A percentile compares a stretch with the other conserved stretches of the same genome.
Evolutionary conservation across 92 coral and sea anemone genomes (phyloP).

Genomic region (Scolanthus callimorphus): DNA sequence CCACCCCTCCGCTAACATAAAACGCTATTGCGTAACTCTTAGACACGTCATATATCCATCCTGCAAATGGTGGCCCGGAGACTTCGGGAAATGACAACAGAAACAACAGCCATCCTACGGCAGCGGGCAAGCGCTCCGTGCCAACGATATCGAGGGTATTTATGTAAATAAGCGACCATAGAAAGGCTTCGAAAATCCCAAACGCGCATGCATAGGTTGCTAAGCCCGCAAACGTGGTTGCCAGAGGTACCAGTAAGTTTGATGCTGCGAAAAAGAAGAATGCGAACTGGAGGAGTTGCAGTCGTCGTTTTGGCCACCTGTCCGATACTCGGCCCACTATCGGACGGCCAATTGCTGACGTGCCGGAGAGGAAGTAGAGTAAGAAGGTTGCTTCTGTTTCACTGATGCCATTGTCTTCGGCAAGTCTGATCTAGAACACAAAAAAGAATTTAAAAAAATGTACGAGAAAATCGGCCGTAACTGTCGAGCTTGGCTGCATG

Average conservation of each 20-base stretch:
- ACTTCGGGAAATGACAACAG: slow-evolving; percentile 8
- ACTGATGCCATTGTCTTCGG: slow-evolving; percentile 26
- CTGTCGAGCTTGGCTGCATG: too few species aligned
- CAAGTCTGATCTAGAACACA: slow-evolving; percentile 23
- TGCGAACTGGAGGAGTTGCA: slow-evolving; percentile 1
- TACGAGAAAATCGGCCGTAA: too few species aligned
- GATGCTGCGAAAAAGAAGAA: slow-evolving; percentile 9
- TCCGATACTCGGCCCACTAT: slow-evolving; percentile 34
- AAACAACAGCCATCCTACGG: slow-evolving; percentile 18
- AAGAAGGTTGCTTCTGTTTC: slow-evolving; percentile 15
- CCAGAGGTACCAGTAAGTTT: slow-evolving; percentile 15
- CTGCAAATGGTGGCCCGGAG: slow-evolving; percentile 41
- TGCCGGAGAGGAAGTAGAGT: slow-evolving; percentile 18
- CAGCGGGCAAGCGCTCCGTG: not conserved
- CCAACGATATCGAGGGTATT: slow-evolving; percentile 26
- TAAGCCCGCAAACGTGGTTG: slow-evolving; percentile 18
- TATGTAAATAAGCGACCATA: slow-evolving; percentile 11
- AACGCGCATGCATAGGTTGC: slow-evolving; percentile 21
- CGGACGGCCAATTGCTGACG: slow-evolving; percentile 9
- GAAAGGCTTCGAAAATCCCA: slow-evolving; percentile 36
- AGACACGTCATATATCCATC: slow-evolving; percentile 40
- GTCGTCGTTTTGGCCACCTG: slow-evolving; percentile 3
- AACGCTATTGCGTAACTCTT: slow-evolving; percentile 29
- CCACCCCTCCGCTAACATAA: slow-evolving; percentile 12
- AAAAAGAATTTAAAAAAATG: too few species aligned